Evolutionary conservation across 2,113 vertebrate species (phyloP), one percentile per base, ranked within the genome.

Genomic region (Callopanchax toddi): DNA sequence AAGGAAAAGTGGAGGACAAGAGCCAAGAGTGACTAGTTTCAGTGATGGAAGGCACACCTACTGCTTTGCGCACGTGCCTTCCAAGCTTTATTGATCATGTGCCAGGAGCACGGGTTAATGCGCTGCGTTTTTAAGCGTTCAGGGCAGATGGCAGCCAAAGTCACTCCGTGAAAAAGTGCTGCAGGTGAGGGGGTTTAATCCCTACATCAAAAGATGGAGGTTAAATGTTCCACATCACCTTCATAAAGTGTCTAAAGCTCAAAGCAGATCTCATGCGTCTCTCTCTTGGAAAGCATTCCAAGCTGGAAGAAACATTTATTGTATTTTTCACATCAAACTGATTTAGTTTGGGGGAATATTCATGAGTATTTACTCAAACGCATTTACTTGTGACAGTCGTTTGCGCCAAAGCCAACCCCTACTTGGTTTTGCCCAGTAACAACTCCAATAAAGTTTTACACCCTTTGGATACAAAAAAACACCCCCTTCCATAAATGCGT

Each of bases 21-120:
- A 69, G 79, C 59, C 57, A 59, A 44, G 63, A 74, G 72, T 76
- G 82, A 80, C 71, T 53, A 78, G 86, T 81, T 78, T 79, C 65
- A 75, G 48, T 78, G 79, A 87, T 83, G 71, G 78, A 84, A 86
- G 58, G 60, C 29, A 44, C 26, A 54, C 53, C 52, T 74, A 52
- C 43, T 36, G 48, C 46, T n/a, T 56, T 51, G 40, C 18, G 32
- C 11, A 25, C 6, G 21, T 17, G 8, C 26, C 57, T 64, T 34
- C 60, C 52, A 44, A 26, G 84, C 71, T 49, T 60, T 86, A 86
- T 82, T 79, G 89, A 90, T 87, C 78, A 64, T 71, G 78, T 78
- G 79, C 82, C 76, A 71, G 71, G 58, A 74, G 63, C 37, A 49
- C 6, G 61, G 72, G 76, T 85, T 86, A 84, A 84, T 84, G 82